Conservation (phyloP, 2,888 invertebrate genomes). For the Blastobasis lacticolella region DNA sequence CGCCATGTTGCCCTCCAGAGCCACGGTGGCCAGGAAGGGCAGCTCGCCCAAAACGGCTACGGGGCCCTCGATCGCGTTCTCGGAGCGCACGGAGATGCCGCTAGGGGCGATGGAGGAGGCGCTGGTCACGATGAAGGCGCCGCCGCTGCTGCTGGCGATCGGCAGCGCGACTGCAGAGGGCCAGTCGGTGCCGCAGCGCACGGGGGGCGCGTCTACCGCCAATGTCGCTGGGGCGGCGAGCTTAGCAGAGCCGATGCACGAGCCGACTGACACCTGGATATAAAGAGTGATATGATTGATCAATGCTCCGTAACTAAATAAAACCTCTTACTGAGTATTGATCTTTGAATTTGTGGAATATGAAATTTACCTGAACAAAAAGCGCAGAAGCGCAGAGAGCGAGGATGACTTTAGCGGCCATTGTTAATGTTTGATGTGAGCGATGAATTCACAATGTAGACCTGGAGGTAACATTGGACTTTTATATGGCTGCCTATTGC, state of each 20-base stretch:
- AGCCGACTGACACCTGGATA: too few species aligned
- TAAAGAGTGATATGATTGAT: too few species aligned
- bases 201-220: background rate
- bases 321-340: too few species aligned
- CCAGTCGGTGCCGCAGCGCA: background rate
- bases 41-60: constrained; percentile 28
- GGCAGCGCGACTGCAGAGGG: background rate
- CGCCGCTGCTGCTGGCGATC: too few species aligned
- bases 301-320: too few species aligned
- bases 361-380: constrained; percentile 16
- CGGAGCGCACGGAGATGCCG: too few species aligned
- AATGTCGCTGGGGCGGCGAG: background rate
- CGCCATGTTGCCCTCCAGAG: constrained; percentile 30
- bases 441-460: too few species aligned
- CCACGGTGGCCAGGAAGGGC: constrained; percentile 35
- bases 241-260: background rate
- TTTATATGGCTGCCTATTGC: too few species aligned
- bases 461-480: too few species aligned
- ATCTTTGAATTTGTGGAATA: background rate
- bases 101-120: too few species aligned
- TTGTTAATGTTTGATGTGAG: constrained; percentile 5
- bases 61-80: constrained; percentile 31
- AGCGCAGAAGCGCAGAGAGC: constrained; percentile 20
- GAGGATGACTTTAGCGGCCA: constrained; percentile 18
- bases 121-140: too few species aligned